Evolutionary conservation across 1,140 invertebrate species (phyloP).

Genomic region (Rhyzopertha dominica): DNA sequence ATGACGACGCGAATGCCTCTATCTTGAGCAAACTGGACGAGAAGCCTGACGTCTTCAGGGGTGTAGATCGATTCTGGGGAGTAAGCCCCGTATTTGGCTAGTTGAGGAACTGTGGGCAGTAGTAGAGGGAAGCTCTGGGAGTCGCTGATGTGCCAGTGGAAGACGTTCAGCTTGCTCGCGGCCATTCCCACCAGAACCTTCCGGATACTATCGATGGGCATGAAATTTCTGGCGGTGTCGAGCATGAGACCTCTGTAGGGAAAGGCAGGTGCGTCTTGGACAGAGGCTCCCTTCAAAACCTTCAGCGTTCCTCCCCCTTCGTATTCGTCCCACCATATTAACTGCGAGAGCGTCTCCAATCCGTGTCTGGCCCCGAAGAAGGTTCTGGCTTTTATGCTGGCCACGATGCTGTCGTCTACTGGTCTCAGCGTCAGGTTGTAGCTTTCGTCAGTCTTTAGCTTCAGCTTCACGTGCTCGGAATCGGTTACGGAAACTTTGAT

Average conservation of each 20-base stretch:
- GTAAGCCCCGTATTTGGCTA: constrained; percentile 72
- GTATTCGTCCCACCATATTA: constrained; percentile 71
- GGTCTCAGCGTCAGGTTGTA: constrained; percentile 60
- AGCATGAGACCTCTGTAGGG: constrained; percentile 66
- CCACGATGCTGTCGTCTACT: constrained; percentile 51
- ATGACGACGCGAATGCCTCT: constrained; percentile 66
- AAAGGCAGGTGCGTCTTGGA: constrained; percentile 57
- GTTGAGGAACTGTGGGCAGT: constrained; percentile 61
- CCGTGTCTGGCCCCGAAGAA: constrained; percentile 76
- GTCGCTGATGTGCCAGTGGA: constrained; percentile 83
- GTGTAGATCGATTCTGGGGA: constrained; percentile 63
- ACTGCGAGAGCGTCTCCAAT: constrained; percentile 71
- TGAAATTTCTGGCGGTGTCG: constrained; percentile 73
- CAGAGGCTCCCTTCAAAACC: constrained; percentile 48
- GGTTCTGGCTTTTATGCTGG: constrained; percentile 59
- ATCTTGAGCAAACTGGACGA: constrained; percentile 61
- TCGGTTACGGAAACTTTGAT: constrained; percentile 50
- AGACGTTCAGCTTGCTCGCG: constrained; percentile 74
- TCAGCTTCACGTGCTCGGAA: constrained; percentile 51
- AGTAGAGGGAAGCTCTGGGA: constrained; percentile 77
- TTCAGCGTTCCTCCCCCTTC: constrained; percentile 56
- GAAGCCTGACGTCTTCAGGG: constrained; percentile 57
- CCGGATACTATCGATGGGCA: constrained; percentile 63
- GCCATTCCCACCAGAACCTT: constrained; percentile 72
- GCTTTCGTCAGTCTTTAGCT: constrained; percentile 66